These are phyloP conservation scores for Protaetia brevitarsis DNA, from an alignment of 1,140 invertebrate genomes.

Conservation along the genomic window DNA sequence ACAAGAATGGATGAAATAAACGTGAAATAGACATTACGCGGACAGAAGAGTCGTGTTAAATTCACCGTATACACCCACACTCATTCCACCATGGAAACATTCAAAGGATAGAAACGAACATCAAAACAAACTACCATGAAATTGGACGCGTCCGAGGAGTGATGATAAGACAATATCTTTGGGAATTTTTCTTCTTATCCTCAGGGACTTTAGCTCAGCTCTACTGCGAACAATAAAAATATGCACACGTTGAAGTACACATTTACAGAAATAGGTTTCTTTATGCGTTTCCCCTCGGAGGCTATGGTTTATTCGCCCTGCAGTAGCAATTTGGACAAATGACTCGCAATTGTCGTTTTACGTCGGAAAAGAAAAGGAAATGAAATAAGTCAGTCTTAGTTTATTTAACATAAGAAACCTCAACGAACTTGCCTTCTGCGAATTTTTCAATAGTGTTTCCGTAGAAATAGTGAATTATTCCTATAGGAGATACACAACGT, in stretches of 20 bases:
- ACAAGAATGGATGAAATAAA: background rate
- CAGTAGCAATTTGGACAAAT: background rate
- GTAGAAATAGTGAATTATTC: background rate
- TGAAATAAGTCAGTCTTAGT: too few relatives aligned
- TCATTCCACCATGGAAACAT: conserved; percentile 6
- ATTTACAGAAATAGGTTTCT: background rate
- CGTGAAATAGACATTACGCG: background rate
- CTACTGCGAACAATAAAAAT: background rate
- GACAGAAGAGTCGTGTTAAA: background rate
- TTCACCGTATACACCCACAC: background rate
- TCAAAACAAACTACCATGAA: conserved; percentile 16
- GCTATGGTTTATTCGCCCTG: background rate
- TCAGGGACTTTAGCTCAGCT: background rate
- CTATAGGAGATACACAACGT: background rate
- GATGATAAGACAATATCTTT: conserved; percentile 11
- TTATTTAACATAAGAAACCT: background rate
- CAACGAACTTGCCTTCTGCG: too few relatives aligned
- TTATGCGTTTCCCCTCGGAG: background rate
- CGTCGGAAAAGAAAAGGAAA: too few relatives aligned
- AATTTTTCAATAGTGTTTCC: too few relatives aligned
- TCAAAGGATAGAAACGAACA: conserved; percentile 6
- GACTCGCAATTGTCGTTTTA: too few relatives aligned
- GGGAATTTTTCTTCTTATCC: background rate
- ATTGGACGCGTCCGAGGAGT: conserved; percentile 1
- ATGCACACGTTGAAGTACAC: background rate